A percentile compares a stretch with the other conserved stretches of the same genome.
These are phyloP conservation scores for Rana temporaria DNA, from an alignment of 2,113 vertebrate species.

Conservation along the genomic window DNA sequence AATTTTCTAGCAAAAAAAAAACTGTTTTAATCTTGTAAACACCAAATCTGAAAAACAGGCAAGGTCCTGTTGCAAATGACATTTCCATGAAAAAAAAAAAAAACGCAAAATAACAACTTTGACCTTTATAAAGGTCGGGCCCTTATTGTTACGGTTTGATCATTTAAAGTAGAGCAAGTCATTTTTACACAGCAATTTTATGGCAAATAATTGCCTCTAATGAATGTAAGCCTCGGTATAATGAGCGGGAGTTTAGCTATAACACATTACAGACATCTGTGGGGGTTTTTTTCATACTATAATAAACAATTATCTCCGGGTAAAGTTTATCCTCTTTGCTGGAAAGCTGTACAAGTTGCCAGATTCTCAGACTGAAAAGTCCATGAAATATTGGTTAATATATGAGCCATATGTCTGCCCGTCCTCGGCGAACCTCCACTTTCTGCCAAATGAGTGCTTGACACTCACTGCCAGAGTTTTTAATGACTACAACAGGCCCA, in stretches of 20 bases:
- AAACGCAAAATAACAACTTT: too few species aligned
- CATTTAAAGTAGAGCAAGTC: not conserved
- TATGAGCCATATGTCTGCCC: slow-evolving; percentile 24
- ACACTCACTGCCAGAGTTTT: slow-evolving; percentile 6
- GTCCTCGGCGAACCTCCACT: not conserved
- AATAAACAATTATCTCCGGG: not conserved
- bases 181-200: not conserved
- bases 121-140: too few species aligned
- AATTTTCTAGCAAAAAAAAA: too few species aligned
- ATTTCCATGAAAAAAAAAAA: too few species aligned
- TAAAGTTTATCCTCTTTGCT: too few species aligned
- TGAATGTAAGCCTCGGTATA: not conserved
- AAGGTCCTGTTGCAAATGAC: too few species aligned
- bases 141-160: not conserved
- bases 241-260: not conserved
- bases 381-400: slow-evolving; percentile 38
- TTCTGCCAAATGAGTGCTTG: slow-evolving; percentile 59
- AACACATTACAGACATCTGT: not conserved
- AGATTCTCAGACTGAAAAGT: slow-evolving; percentile 1
- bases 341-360: not conserved
- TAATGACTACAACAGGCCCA: not conserved
- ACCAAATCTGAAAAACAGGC: too few species aligned
- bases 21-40: too few species aligned
- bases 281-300: not conserved
- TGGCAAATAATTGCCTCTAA: not conserved